Percentiles rank a stretch among this genome's conserved stretches.
Conservation (phyloP, 2,113 vertebrate genomes). For the Falcunculus frontatus region DNA sequence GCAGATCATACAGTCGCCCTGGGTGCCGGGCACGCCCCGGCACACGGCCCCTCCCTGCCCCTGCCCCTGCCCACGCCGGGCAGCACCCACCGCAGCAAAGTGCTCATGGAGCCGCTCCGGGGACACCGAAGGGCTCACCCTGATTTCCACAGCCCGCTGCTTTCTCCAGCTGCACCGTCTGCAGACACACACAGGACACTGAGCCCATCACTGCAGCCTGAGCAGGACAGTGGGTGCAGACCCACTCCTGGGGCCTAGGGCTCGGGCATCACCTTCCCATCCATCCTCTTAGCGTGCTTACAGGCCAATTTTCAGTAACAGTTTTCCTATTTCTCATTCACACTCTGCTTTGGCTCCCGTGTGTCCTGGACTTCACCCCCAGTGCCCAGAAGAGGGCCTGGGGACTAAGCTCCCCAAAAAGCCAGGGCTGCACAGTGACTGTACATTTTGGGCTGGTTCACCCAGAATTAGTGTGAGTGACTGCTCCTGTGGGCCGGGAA, state of each 20-base stretch:
- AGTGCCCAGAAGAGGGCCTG: neutral
- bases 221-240: neutral
- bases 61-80: rapidly evolving
- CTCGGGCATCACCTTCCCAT: rapidly evolving
- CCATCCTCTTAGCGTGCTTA: neutral
- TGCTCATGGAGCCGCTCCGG: rapidly evolving
- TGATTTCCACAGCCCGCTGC: rapidly evolving
- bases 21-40: neutral
- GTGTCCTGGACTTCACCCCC: neutral
- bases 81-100: neutral
- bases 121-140: neutral
- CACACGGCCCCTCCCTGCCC: neutral
- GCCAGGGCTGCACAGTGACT: neutral
- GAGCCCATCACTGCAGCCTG: neutral
- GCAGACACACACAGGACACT: rapidly evolving
- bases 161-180: rapidly evolving
- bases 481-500: neutral
- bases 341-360: neutral
- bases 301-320: rapidly evolving
- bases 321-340: neutral
- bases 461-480: rapidly evolving
- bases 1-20: conserved; percentile 56
- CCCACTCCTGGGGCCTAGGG: rapidly evolving
- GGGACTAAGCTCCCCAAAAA: neutral
- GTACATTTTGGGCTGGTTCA: neutral